Conservation (phyloP, 2,888 invertebrate species). For the Sarcophaga rosellei region DNA sequence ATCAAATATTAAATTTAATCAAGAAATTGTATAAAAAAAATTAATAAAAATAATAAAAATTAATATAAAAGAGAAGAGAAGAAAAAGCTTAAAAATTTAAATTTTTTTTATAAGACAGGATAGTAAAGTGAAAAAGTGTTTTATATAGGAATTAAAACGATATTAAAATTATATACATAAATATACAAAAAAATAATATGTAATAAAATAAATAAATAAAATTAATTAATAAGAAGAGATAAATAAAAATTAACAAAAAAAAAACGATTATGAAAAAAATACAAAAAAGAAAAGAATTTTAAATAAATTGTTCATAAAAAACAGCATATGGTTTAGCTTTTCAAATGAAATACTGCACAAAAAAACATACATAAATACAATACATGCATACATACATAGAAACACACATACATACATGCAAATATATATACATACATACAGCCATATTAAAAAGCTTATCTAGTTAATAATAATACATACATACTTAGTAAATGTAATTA, state of each 20-base stretch:
- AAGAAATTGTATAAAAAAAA: background rate
- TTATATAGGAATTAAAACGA: constrained; percentile 14
- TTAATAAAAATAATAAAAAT: background rate
- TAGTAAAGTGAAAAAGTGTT: background rate
- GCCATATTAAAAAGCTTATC: constrained; percentile 63
- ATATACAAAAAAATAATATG: constrained; percentile 27
- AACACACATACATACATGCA: constrained; percentile 17
- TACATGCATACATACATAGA: constrained; percentile 16
- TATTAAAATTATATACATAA: constrained; percentile 14
- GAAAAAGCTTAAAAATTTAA: background rate
- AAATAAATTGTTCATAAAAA: constrained; percentile 35
- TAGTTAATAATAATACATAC: constrained; percentile 44
- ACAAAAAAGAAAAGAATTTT: constrained; percentile 2
- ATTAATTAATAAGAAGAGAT: constrained; percentile 30
- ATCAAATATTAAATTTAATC: constrained; percentile 38
- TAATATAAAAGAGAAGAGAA: background rate
- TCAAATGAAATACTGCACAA: constrained; percentile 26
- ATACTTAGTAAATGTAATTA: constrained; percentile 52
- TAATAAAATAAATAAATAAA: background rate
- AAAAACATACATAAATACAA: constrained; percentile 21
- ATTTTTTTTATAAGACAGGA: background rate
- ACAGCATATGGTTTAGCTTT: constrained; percentile 39
- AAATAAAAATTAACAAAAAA: constrained; percentile 16
- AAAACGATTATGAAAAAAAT: background rate
- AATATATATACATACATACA: constrained; percentile 19